A percentile compares a stretch with the other conserved stretches of the same genome.
phyloP scores from a whole-genome alignment of 2,797 vertebrate species.

The Acanthurus leucopareius region DNA sequence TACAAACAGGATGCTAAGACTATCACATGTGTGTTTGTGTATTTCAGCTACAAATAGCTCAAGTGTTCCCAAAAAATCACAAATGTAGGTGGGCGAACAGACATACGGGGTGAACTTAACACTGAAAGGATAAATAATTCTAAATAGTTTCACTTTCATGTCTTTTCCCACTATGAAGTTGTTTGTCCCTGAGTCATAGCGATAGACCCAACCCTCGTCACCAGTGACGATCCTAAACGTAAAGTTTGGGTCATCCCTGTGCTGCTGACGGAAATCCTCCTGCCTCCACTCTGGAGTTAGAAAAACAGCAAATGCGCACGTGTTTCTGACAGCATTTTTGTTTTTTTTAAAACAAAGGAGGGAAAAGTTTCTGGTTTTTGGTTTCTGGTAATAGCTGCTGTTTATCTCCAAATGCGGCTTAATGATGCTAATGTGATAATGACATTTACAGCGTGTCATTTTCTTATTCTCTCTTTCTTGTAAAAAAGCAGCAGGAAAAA shows the following conservation, averaged over 20 bases:
- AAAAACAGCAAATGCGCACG: too few relatives aligned
- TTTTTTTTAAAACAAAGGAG: too few relatives aligned
- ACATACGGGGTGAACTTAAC: not conserved
- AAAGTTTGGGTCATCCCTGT: too few relatives aligned
- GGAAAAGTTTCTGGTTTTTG: constrained; percentile 34
- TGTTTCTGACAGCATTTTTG: too few relatives aligned
- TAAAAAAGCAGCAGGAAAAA: constrained; percentile 16
- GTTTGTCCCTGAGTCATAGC: too few relatives aligned
- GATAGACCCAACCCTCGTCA: too few relatives aligned
- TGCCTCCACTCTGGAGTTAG: too few relatives aligned
- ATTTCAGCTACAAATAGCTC: constrained; percentile 5
- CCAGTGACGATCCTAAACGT: too few relatives aligned
- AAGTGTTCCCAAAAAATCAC: not conserved
- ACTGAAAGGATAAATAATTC: not conserved
- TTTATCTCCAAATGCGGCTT: constrained; percentile 49
- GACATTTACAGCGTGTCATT: constrained; percentile 58
- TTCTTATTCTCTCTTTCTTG: constrained; percentile 38
- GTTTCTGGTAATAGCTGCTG: constrained; percentile 40
- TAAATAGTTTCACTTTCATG: constrained; percentile 3
- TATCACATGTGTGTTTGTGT: not conserved
- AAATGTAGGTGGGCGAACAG: constrained; percentile 3
- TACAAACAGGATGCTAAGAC: constrained; percentile 47
- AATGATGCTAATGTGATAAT: constrained; percentile 66
- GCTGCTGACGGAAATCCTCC: too few relatives aligned
- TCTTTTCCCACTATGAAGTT: not conserved